phyloP scores from a whole-genome alignment of 2,113 vertebrate genomes.

The Rostratula benghalensis region DNA sequence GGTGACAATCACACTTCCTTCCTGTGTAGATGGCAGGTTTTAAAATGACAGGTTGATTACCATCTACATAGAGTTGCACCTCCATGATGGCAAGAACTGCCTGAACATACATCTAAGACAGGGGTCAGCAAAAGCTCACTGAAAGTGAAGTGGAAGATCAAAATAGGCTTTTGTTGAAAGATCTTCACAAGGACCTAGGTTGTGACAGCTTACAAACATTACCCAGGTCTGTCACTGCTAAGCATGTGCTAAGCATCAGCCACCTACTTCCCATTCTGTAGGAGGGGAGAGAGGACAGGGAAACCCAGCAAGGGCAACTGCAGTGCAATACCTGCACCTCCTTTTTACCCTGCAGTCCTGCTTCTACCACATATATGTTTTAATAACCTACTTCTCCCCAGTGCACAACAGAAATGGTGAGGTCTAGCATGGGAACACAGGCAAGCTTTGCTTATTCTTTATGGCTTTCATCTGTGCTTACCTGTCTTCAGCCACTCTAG shows the following conservation, averaged over 20 bases:
- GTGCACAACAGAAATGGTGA: neutral
- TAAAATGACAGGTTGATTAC: neutral
- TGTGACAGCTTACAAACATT: neutral
- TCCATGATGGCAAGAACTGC: neutral
- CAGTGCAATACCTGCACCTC: neutral
- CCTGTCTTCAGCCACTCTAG: neutral
- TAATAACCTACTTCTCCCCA: neutral
- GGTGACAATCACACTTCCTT: neutral
- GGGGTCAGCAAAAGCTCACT: neutral
- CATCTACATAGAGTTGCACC: neutral
- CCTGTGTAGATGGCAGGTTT: neutral
- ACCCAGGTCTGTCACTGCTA: neutral
- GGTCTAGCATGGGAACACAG: neutral
- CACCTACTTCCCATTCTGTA: neutral
- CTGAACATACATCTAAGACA: neutral
- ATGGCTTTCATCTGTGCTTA: neutral
- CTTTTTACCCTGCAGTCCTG: neutral
- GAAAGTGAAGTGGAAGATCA: neutral
- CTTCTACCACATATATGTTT: neutral
- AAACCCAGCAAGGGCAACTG: neutral
- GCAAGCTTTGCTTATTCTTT: neutral
- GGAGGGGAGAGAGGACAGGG: neutral
- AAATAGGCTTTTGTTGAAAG: neutral
- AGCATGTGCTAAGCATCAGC: neutral
- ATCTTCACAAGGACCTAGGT: neutral